phyloP scores from a whole-genome alignment of 2,888 invertebrate genomes.

The Drosophila algonquin region DNA sequence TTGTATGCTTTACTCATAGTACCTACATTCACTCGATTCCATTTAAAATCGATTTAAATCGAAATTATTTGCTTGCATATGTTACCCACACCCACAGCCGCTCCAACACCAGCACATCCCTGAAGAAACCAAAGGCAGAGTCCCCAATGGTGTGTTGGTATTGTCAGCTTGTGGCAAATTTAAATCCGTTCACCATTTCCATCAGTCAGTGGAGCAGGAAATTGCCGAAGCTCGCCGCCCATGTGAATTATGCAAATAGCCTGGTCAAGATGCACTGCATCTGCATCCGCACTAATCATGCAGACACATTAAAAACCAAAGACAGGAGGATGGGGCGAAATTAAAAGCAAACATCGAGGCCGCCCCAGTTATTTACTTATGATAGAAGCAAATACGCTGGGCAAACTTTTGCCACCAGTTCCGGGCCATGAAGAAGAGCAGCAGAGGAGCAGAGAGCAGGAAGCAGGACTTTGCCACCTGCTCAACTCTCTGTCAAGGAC shows the following conservation, averaged over 20 bases:
- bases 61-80: slow-evolving; percentile 55
- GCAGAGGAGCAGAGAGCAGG: background rate
- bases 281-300: slow-evolving; percentile 44
- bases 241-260: slow-evolving; percentile 50
- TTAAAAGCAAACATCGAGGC: slow-evolving; percentile 69
- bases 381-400: slow-evolving; percentile 62
- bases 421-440: background rate
- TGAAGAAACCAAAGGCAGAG: slow-evolving; percentile 17
- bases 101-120: background rate
- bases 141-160: background rate
- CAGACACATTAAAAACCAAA: slow-evolving; percentile 33
- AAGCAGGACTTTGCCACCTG: background rate
- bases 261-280: slow-evolving; percentile 20
- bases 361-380: slow-evolving; percentile 56
- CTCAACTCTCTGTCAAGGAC: slow-evolving; percentile 22
- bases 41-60: slow-evolving; percentile 63
- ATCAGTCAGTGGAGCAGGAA: slow-evolving; percentile 64
- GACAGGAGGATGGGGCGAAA: slow-evolving; percentile 54
- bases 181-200: slow-evolving; percentile 60
- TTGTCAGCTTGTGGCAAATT: slow-evolving; percentile 42
- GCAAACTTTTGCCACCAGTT: slow-evolving; percentile 48
- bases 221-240: slow-evolving; percentile 50
- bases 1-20: slow-evolving; percentile 7
- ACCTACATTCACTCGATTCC: slow-evolving; percentile 28
- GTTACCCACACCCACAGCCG: slow-evolving; percentile 11